Conservation (phyloP, 2,797 vertebrate genomes). For the Telmatherina bonti region DNA sequence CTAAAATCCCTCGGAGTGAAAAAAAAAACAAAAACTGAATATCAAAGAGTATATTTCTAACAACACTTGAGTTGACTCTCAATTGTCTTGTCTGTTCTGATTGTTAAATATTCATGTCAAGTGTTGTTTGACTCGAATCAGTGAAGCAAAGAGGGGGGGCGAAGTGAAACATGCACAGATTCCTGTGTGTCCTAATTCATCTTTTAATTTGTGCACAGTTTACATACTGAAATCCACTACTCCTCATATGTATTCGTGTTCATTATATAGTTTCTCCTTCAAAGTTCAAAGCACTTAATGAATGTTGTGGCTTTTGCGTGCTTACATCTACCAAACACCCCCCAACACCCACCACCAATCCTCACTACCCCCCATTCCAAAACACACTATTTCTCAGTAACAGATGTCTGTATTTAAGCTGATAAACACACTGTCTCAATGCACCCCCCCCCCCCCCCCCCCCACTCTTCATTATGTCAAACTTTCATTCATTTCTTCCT, state of each 20-base stretch:
- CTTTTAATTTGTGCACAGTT: conserved; percentile 20
- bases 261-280: conserved; percentile 49
- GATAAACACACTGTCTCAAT: conserved; percentile 81
- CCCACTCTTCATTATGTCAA: conserved; percentile 84
- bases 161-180: conserved; percentile 59
- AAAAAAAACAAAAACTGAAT: conserved; percentile 58
- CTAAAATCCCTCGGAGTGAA: conserved; percentile 59
- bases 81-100: conserved; percentile 67
- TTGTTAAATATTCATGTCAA: conserved; percentile 80
- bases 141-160: conserved; percentile 57
- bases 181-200: conserved; percentile 49
- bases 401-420: conserved; percentile 87
- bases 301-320: conserved; percentile 61
- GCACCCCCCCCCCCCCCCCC: conserved; percentile 67
- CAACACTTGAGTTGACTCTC: conserved; percentile 62
- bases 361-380: conserved; percentile 33
- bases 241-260: conserved; percentile 33
- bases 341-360: too few relatives aligned
- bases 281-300: conserved; percentile 59
- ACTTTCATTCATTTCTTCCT: conserved; percentile 82
- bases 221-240: conserved; percentile 28
- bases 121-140: conserved; percentile 71
- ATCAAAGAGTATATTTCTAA: conserved; percentile 67
- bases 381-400: conserved; percentile 72
- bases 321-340: conserved; percentile 15